Evolutionary conservation across 1,140 invertebrate species (phyloP).

Genomic region (Ceratosolen fusciceps): DNA sequence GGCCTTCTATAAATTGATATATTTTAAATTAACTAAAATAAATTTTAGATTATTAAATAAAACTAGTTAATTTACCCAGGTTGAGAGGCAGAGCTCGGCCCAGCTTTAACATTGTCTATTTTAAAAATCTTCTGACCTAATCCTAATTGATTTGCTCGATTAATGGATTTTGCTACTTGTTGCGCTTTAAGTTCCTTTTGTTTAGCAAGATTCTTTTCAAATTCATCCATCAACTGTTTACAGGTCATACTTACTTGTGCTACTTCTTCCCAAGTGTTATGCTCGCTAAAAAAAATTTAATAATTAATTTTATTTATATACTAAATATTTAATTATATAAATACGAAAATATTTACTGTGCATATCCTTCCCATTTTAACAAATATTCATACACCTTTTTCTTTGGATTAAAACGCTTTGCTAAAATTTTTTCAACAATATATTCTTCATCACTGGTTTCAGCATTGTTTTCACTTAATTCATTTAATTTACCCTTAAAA

Average conservation of each 20-base stretch:
- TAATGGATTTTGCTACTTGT: conserved; percentile 66
- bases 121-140: conserved; percentile 62
- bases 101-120: conserved; percentile 62
- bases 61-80: conserved; percentile 56
- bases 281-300: conserved; percentile 71
- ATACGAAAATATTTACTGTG: conserved; percentile 73
- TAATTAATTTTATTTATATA: conserved; percentile 15
- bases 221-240: conserved; percentile 82
- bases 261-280: conserved; percentile 86
- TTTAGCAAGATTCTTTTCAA: conserved; percentile 82
- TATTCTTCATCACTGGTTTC: conserved; percentile 75
- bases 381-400: conserved; percentile 84
- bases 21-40: conserved; percentile 31
- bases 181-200: conserved; percentile 80
- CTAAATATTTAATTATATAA: background rate
- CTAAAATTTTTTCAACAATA: conserved; percentile 83
- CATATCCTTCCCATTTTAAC: conserved; percentile 86
- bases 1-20: conserved; percentile 72
- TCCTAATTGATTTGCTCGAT: conserved; percentile 44
- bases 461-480: conserved; percentile 60
- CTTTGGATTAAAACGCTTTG: conserved; percentile 84
- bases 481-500: conserved; percentile 53
- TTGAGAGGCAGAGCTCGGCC: conserved; percentile 65
- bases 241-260: conserved; percentile 79
- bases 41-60: background rate